These are phyloP conservation scores for Characodon lateralis DNA, from an alignment of 2,797 vertebrate genomes.

Conservation along the genomic window DNA sequence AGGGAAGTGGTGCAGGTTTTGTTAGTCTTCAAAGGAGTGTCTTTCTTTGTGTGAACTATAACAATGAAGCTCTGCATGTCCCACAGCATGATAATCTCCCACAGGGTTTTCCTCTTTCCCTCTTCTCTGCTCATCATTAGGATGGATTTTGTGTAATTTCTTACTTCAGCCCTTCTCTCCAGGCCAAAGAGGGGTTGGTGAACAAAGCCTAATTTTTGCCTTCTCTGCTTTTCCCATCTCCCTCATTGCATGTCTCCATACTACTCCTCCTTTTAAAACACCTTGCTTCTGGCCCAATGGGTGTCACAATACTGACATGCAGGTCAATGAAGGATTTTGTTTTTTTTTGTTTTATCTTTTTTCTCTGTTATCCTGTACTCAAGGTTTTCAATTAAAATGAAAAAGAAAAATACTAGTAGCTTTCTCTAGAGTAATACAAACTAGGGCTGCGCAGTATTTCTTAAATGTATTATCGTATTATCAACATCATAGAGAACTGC, in stretches of 20 bases:
- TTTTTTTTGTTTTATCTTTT: neutral
- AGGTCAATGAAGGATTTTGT: slow-evolving; percentile 32
- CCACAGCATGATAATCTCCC: slow-evolving; percentile 52
- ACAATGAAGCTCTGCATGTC: slow-evolving; percentile 36
- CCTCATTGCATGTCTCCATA: slow-evolving; percentile 7
- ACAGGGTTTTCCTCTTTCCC: slow-evolving; percentile 46
- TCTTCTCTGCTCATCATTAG: slow-evolving; percentile 62
- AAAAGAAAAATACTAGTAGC: slow-evolving; percentile 21
- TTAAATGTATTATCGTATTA: neutral
- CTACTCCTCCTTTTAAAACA: slow-evolving; percentile 34
- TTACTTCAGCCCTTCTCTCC: slow-evolving; percentile 45
- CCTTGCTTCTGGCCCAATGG: slow-evolving; percentile 31
- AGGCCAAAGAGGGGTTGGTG: slow-evolving; percentile 31
- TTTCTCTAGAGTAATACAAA: neutral
- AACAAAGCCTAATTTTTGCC: slow-evolving; percentile 54
- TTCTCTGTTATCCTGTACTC: slow-evolving; percentile 10
- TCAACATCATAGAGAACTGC: neutral
- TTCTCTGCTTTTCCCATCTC: slow-evolving; percentile 15
- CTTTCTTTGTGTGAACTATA: slow-evolving; percentile 13
- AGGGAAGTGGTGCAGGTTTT: slow-evolving; percentile 44
- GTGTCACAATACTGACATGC: slow-evolving; percentile 41
- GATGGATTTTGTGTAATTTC: slow-evolving; percentile 62
- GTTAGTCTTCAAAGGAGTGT: slow-evolving; percentile 33
- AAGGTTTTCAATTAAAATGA: slow-evolving; percentile 25
- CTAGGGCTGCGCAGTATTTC: neutral